Base-by-base conservation (phyloP, 23 tunicate genomes). In the Botrylloides violaceus region DNA sequence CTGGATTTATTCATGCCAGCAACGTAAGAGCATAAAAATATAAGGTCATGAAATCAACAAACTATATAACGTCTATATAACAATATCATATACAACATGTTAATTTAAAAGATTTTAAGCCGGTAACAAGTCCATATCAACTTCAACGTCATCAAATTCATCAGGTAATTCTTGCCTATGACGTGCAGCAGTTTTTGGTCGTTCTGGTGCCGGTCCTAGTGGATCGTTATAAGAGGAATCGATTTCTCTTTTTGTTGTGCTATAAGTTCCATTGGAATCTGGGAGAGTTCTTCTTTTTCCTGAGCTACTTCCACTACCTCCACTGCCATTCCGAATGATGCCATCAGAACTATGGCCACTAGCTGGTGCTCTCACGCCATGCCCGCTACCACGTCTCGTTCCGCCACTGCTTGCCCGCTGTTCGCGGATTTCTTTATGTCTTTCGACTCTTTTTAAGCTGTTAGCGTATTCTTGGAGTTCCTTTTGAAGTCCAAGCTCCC, bases 181-280 rank as follows among this genome's bases (percentile, higher is more conserved):
- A 28, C 99, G 79, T 24, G 91, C 92, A 3, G 95, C 94, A 6
- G 99, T 95, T 82, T 87, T 95, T 7, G 99, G 99, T 6, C 99
- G 82, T 39, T 95, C 99, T 15, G 66, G 72, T 2, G 92, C 84
- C 0, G 99, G 89, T 0, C 96, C 96, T 7, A 95, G 83, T 3
- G 99, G 88, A 60, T 95, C 99, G 27, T 34, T 35, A 55, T 87
- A 94, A 0, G 95, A 78, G 4, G 92, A 85, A 48, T 87, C 91
- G 6, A 73, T 43, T n/a, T 68, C 74, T 68, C 20, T 35, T 25
- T 68, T 68, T 1, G 74, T 68, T 4, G 74, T 68, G 58, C 58
- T 2, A 29, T 68, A 68, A 20, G 15, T 60, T 23, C 74, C 74
- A 22, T 68, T 43, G 18, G 74, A 34, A 31, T 68, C 31, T 1